These are phyloP conservation scores for Podarcis cretensis DNA, from an alignment of 2,113 vertebrate species.

Conservation along the genomic window DNA sequence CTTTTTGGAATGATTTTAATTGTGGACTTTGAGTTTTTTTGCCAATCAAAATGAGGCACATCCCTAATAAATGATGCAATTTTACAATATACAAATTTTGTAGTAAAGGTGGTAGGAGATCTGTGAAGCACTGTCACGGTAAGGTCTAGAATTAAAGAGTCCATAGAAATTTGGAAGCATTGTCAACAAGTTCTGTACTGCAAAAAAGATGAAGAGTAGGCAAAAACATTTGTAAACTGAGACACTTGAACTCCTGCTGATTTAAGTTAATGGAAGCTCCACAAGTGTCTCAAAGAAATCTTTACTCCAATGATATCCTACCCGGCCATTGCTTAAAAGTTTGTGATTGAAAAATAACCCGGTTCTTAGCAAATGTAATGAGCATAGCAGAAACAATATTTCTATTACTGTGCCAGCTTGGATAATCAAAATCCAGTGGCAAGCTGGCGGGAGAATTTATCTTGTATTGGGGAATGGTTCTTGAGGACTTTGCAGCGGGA, in stretches of 20 bases:
- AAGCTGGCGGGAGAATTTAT: background rate
- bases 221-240: constrained; percentile 3
- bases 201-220: background rate
- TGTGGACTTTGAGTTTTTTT: constrained; percentile 56
- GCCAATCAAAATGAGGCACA: constrained; percentile 46
- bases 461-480: constrained; percentile 21
- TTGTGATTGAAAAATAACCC: background rate
- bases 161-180: background rate
- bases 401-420: background rate
- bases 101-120: constrained; percentile 24
- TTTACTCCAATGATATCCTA: constrained; percentile 34
- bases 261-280: constrained; percentile 30
- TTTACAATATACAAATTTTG: constrained; percentile 9
- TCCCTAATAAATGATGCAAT: constrained; percentile 38
- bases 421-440: constrained; percentile 23
- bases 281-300: constrained; percentile 15
- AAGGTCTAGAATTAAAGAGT: constrained; percentile 31
- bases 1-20: constrained; percentile 45
- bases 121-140: constrained; percentile 13
- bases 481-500: constrained; percentile 7
- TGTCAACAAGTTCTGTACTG: constrained; percentile 8
- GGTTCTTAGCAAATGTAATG: constrained; percentile 31
- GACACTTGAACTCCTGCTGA: constrained; percentile 32
- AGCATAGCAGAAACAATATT: constrained; percentile 7
- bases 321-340: background rate